Base-by-base conservation (phyloP, 2,113 vertebrate genomes). In the Bufo gargarizans region DNA sequence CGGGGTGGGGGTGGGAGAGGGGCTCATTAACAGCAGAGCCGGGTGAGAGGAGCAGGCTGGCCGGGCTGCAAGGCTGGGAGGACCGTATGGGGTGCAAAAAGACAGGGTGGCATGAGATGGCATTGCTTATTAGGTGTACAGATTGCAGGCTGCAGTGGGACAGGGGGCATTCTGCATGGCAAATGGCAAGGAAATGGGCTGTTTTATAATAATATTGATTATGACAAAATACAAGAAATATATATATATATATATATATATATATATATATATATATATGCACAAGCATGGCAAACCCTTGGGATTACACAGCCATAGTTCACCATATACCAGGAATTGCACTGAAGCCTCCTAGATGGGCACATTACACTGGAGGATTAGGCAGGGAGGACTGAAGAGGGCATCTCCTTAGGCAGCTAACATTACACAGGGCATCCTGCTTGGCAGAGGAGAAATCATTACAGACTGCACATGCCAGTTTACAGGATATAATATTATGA, bases 1-100 rank as follows among this genome's bases (percentile, higher is more conserved):
- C 33, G 50, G n/a, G 82, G 67, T 50, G 50, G 82, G 67, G 87
- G 84, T 49, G 77, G 69, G 33, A 69, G 85, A 85, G 89, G 78
- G 88, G 82, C 50, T 14, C 61, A 55, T 58, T 43, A 69, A 59
- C 45, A 14, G 56, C 78, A 59, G 22, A 53, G 22, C 78, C 12
- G 55, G 78, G 78, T 59, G 22, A 45, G 22, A 61, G 55, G 56
- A 19, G 55, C 22, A 19, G 56, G 6, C 22, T 59, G 55, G 22
- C 6, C 13, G 55, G 59, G 59, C 33, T 63, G 13, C 55, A 47
- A 45, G 71, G 13, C n/a, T 45, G 4, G 56, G 55, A 12, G 58
- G 3, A 6, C 7, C 6, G n/a, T 7, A 0, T 33, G 53, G 47
- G 55, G 16, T 43, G 59, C 58, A 53, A 58, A 47, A 86, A 47